phyloP scores from a whole-genome alignment of 2,888 invertebrate genomes.

The Nysson spinosus region DNA sequence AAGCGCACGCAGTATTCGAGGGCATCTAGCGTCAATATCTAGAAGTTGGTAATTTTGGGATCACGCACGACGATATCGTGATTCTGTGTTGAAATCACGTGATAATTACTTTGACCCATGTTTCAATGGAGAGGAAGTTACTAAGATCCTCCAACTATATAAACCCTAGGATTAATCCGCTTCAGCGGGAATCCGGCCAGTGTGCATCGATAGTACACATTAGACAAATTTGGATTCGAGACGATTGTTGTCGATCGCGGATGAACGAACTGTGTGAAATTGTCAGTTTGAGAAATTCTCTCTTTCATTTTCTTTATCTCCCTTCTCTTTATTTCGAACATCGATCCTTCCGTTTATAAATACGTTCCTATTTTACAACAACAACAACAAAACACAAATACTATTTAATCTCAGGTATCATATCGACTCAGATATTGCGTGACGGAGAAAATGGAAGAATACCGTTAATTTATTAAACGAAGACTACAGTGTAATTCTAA shows the following conservation, averaged over 20 bases:
- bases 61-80: no score
- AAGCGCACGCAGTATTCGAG: slow-evolving; percentile 42
- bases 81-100: neutral
- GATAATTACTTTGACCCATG: slow-evolving; percentile 11
- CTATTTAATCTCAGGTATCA: no score
- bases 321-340: neutral
- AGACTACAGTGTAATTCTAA: no score
- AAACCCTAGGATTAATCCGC: slow-evolving; percentile 27
- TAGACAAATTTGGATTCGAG: slow-evolving; percentile 43
- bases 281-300: slow-evolving; percentile 73
- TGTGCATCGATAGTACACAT: slow-evolving; percentile 37
- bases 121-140: slow-evolving; percentile 11
- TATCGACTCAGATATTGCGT: no score
- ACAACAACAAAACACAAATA: no score
- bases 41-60: no score
- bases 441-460: no score
- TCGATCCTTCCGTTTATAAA: neutral
- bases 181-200: slow-evolving; percentile 37
- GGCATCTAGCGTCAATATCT: no score
- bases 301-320: neutral
- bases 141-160: no score
- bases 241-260: slow-evolving; percentile 32
- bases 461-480: no score
- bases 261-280: slow-evolving; percentile 76
- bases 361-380: no score